Percentiles rank a stretch among this genome's conserved stretches.
Conservation (phyloP, 2,888 invertebrate genomes). For the Marasmarcha lunaedactyla region DNA sequence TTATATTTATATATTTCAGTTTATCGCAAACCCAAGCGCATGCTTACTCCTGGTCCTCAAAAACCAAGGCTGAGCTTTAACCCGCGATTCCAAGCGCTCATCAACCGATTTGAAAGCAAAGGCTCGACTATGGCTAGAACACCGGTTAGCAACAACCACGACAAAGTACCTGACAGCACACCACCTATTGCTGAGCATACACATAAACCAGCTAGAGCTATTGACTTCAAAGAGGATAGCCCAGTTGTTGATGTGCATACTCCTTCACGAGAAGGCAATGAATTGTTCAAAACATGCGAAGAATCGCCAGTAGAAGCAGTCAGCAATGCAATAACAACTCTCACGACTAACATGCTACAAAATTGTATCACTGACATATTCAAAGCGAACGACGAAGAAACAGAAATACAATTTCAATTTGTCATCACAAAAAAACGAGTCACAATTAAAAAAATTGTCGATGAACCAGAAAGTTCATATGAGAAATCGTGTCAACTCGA, state of each 20-base stretch:
- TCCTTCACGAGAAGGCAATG: constrained; percentile 42
- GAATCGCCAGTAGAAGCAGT: constrained; percentile 32
- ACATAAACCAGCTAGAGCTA: constrained; percentile 47
- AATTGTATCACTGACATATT: constrained; percentile 45
- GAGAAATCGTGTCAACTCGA: constrained; percentile 28
- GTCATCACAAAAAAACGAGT: constrained; percentile 54
- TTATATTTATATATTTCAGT: constrained; percentile 27
- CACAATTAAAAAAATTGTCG: constrained; percentile 37
- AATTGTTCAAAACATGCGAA: constrained; percentile 47
- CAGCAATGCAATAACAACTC: constrained; percentile 39
- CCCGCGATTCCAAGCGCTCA: constrained; percentile 56
- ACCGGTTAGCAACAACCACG: constrained; percentile 28
- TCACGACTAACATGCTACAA: constrained; percentile 49
- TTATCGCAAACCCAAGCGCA: constrained; percentile 54
- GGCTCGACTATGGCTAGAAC: constrained; percentile 40
- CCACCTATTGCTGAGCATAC: constrained; percentile 43
- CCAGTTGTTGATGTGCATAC: constrained; percentile 33
- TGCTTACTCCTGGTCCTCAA: constrained; percentile 59
- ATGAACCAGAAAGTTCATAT: constrained; percentile 22
- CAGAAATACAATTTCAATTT: constrained; percentile 61
- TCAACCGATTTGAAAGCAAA: constrained; percentile 50
- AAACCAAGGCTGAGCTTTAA: constrained; percentile 38
- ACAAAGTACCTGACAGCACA: constrained; percentile 38
- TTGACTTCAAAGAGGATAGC: constrained; percentile 60
- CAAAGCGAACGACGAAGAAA: constrained; percentile 45